Conservation (phyloP, 2,888 invertebrate genomes). For the Eustalomyia histrio region DNA sequence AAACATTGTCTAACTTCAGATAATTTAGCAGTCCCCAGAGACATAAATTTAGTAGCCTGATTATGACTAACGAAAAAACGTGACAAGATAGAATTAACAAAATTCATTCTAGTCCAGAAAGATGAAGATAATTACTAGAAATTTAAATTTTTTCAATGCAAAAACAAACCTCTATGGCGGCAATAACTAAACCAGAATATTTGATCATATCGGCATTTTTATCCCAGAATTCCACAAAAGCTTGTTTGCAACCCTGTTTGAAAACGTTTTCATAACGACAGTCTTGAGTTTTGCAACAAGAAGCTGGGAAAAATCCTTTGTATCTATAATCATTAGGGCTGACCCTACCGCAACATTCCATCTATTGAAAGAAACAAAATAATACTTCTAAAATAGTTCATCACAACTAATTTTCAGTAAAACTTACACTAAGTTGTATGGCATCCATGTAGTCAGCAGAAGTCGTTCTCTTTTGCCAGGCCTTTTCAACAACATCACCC, state of each 20-base stretch:
- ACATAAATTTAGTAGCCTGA: no score
- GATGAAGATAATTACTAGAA: no score
- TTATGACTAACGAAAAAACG: no score
- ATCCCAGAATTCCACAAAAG: constrained; percentile 80
- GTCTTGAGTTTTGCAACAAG: constrained; percentile 74
- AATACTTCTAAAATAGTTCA: not conserved
- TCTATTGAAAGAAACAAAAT: constrained; percentile 63
- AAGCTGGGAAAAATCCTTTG: constrained; percentile 75
- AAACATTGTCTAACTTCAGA: no score
- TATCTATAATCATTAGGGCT: constrained; percentile 73
- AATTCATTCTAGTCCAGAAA: no score
- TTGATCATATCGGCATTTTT: constrained; percentile 81
- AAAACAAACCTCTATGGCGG: constrained; percentile 84
- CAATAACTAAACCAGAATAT: constrained; percentile 85
- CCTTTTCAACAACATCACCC: constrained; percentile 80
- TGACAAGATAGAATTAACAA: no score
- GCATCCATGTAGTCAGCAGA: constrained; percentile 76
- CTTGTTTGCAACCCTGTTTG: constrained; percentile 73
- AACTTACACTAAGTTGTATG: constrained; percentile 75
- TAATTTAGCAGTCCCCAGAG: no score
- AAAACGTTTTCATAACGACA: constrained; percentile 73
- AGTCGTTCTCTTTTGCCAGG: constrained; percentile 76
- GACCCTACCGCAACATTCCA: constrained; percentile 77
- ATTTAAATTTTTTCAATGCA: no score
- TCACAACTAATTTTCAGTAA: not conserved